Evolutionary conservation across 2,888 invertebrate species (phyloP).

Genomic region (Ophion ellenae): DNA sequence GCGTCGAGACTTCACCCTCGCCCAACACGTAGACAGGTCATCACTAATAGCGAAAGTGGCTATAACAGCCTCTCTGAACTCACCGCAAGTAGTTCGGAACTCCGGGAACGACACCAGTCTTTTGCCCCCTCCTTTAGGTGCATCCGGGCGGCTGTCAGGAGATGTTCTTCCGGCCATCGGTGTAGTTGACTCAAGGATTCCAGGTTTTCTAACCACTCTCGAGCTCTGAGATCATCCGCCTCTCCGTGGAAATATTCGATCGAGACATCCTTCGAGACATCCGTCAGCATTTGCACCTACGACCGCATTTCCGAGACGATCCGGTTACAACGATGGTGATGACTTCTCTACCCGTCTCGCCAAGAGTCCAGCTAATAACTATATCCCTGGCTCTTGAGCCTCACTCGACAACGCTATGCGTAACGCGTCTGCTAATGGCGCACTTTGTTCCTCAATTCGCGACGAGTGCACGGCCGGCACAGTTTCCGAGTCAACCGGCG

Average conservation of each 20-base stretch:
- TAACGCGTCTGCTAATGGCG: no score
- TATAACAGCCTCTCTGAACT: conserved; percentile 6
- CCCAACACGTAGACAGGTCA: not conserved
- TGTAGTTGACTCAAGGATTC: conserved; percentile 26
- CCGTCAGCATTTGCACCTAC: no score
- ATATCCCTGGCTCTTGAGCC: no score
- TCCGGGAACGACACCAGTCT: not conserved
- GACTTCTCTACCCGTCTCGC: no score
- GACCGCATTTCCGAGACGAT: not conserved
- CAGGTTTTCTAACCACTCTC: conserved; percentile 36
- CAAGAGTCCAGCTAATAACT: no score
- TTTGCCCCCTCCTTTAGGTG: conserved; percentile 26
- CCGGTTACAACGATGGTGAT: not conserved
- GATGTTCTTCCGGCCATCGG: conserved; percentile 34
- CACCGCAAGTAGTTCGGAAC: not conserved
- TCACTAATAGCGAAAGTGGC: not conserved
- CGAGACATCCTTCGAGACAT: no score
- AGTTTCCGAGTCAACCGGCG: no score
- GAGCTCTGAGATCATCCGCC: not conserved
- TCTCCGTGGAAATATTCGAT: no score
- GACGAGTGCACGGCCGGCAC: no score
- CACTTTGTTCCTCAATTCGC: no score
- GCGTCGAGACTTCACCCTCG: not conserved
- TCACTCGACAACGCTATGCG: no score
- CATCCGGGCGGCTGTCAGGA: conserved; percentile 4